Percentiles rank a stretch among this genome's conserved stretches.
Conservation (phyloP, 2,888 invertebrate genomes). For the Ellobium chinense region DNA sequence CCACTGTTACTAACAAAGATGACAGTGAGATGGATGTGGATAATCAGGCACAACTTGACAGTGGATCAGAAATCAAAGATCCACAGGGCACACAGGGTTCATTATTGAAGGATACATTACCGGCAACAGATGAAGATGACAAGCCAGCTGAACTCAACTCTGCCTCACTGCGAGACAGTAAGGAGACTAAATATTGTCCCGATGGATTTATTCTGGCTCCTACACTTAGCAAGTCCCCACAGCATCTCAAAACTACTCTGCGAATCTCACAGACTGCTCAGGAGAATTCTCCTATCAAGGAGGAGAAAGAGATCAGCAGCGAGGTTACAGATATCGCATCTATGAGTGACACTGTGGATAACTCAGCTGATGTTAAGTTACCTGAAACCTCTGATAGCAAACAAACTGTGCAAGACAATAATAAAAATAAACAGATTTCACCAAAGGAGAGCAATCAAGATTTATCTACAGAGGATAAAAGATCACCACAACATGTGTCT, state of each 20-base stretch:
- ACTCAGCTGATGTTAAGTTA: no score
- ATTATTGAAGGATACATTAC: neutral
- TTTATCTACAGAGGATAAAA: neutral
- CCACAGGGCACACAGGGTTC: neutral
- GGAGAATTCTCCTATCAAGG: neutral
- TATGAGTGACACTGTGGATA: neutral
- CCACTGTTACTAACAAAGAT: no score
- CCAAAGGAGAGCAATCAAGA: constrained; percentile 1
- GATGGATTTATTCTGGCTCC: constrained; percentile 46
- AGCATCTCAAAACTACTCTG: constrained; percentile 33
- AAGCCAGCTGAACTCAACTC: constrained; percentile 18
- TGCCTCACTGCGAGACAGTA: constrained; percentile 18
- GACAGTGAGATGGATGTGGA: neutral
- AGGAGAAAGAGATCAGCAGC: neutral
- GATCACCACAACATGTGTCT: no score
- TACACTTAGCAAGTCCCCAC: constrained; percentile 42
- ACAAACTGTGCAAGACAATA: neutral
- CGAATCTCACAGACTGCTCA: neutral
- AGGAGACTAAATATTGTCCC: constrained; percentile 39
- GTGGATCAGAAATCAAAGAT: neutral
- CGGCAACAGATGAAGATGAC: neutral
- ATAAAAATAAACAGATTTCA: constrained; percentile 23
- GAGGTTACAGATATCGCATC: neutral
- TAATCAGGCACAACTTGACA: neutral
- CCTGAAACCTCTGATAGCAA: neutral